Evolutionary conservation across 2,113 vertebrate genomes (phyloP).

Genomic region (Hippocampus abdominalis): DNA sequence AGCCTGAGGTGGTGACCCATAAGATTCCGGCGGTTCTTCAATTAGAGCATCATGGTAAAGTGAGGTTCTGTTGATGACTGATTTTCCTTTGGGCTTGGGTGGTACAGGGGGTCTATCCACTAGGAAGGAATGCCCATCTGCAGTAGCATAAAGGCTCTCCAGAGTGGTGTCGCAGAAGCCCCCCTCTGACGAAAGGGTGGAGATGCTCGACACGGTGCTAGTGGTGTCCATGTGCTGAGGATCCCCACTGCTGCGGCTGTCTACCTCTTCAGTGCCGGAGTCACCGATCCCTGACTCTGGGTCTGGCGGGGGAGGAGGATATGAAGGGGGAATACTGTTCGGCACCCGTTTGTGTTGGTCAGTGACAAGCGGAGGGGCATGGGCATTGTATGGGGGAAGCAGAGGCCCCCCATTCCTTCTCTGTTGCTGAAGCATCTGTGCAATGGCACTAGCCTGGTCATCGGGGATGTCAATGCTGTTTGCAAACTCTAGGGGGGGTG

Average conservation of each 20-base stretch:
- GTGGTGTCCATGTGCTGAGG: slow-evolving; percentile 91
- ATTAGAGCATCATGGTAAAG: slow-evolving; percentile 87
- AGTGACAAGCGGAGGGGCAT: slow-evolving; percentile 57
- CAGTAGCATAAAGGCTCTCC: slow-evolving; percentile 90
- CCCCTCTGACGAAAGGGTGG: slow-evolving; percentile 93
- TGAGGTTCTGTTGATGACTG: slow-evolving; percentile 86
- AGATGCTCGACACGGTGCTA: slow-evolving; percentile 97
- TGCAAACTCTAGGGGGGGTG: slow-evolving; percentile 93
- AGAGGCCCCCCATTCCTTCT: slow-evolving; percentile 56
- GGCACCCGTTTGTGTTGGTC: slow-evolving; percentile 74
- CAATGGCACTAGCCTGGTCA: slow-evolving; percentile 77
- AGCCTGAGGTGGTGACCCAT: slow-evolving; percentile 80
- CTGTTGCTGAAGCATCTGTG: slow-evolving; percentile 80
- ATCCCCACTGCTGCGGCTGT: slow-evolving; percentile 90
- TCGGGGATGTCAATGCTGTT: slow-evolving; percentile 97
- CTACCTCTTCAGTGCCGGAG: slow-evolving; percentile 92
- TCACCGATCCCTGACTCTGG: slow-evolving; percentile 81
- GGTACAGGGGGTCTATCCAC: slow-evolving; percentile 93
- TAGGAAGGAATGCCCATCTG: slow-evolving; percentile 88
- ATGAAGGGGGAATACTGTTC: slow-evolving; percentile 83
- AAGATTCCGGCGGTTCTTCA: slow-evolving; percentile 85
- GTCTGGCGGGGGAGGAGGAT: slow-evolving; percentile 81
- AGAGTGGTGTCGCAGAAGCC: slow-evolving; percentile 77
- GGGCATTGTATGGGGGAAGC: slow-evolving; percentile 68
- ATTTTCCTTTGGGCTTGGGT: slow-evolving; percentile 95